Evolutionary conservation across 1,140 invertebrate genomes (phyloP).

Genomic region (Tetragonula clypearis): DNA sequence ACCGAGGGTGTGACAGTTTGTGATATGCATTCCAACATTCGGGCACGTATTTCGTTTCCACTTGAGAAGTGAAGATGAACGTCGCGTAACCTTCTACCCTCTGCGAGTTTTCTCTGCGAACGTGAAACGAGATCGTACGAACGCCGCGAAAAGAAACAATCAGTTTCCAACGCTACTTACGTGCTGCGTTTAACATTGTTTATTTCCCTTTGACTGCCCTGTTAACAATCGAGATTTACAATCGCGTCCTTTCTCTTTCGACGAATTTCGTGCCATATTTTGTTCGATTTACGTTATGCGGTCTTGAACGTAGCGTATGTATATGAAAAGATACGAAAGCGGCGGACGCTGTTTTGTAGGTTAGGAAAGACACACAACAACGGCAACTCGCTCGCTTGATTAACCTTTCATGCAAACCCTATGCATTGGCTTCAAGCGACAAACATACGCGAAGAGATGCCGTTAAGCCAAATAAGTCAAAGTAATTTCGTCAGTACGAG

Average conservation of each 20-base stretch:
- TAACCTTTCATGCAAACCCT: slow-evolving; percentile 44
- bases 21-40: background rate
- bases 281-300: background rate
- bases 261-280: background rate
- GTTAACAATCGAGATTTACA: no score
- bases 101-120: no score
- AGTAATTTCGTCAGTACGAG: slow-evolving; percentile 31
- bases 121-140: background rate
- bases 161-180: background rate
- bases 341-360: slow-evolving; percentile 24
- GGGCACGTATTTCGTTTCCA: background rate
- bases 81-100: background rate
- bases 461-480: slow-evolving; percentile 59
- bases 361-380: slow-evolving; percentile 30
- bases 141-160: background rate
- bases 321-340: background rate
- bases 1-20: slow-evolving; percentile 41
- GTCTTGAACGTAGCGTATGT: background rate
- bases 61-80: slow-evolving; percentile 3
- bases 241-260: background rate
- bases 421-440: slow-evolving; percentile 64
- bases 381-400: background rate
- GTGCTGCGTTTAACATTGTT: background rate
- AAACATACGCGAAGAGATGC: slow-evolving; percentile 61
- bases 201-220: background rate